Evolutionary conservation across 2,113 vertebrate species (phyloP).

Genomic region (Mus pahari): DNA sequence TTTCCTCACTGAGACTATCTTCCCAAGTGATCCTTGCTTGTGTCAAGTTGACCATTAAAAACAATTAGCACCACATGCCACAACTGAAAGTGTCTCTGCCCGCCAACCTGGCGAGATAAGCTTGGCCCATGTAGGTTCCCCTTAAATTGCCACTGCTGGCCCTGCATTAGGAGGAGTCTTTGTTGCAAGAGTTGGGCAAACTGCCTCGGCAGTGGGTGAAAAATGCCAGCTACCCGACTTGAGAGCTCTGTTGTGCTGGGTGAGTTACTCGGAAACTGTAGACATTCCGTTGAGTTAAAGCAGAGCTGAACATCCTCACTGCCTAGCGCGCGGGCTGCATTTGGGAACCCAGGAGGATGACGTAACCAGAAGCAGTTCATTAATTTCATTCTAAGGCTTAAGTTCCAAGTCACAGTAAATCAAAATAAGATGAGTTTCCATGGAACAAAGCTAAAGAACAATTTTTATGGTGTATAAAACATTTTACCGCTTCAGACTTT

Average conservation of each 20-base stretch:
- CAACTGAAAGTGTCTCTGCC: constrained; percentile 5
- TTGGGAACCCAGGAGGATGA: constrained; percentile 83
- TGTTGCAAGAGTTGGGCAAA: constrained; percentile 28
- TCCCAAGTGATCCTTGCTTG: background rate
- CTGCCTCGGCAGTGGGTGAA: constrained; percentile 54
- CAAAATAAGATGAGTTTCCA: constrained; percentile 81
- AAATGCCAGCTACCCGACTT: constrained; percentile 77
- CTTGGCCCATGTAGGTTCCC: constrained; percentile 36
- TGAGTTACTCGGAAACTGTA: constrained; percentile 82
- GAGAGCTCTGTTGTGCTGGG: constrained; percentile 77
- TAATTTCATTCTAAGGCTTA: constrained; percentile 80
- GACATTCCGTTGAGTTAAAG: constrained; percentile 58
- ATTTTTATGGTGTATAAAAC: constrained; percentile 49
- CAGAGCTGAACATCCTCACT: constrained; percentile 77
- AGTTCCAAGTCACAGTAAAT: constrained; percentile 82
- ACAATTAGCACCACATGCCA: background rate
- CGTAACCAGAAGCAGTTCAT: constrained; percentile 83
- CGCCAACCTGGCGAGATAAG: background rate
- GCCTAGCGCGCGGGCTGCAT: constrained; percentile 77
- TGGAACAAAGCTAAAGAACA: constrained; percentile 69
- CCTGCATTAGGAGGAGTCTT: constrained; percentile 69
- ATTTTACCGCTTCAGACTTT: constrained; percentile 62
- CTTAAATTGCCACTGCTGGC: constrained; percentile 68
- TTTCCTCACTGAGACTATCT: background rate
- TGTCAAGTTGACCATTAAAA: background rate